phyloP scores from a whole-genome alignment of 2,113 vertebrate species.

The Thomomys bottae region DNA sequence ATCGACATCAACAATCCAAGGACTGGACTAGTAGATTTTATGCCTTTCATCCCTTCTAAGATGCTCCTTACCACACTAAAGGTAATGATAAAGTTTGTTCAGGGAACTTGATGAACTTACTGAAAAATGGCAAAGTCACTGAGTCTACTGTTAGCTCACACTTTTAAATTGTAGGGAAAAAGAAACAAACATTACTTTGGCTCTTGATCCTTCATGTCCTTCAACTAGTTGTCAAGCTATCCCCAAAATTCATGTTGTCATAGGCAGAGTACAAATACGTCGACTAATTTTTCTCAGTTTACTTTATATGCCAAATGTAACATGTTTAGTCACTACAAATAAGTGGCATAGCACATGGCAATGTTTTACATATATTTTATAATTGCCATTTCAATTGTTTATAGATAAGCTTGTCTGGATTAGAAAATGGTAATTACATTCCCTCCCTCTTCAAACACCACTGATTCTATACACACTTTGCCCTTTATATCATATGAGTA shows the following conservation, averaged over 20 bases:
- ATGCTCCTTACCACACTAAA: not conserved
- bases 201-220: slow-evolving; percentile 18
- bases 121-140: not conserved
- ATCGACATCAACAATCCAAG: not conserved
- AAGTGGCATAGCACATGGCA: slow-evolving; percentile 3
- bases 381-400: slow-evolving; percentile 6
- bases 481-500: not conserved
- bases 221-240: slow-evolving; percentile 3
- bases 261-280: not conserved
- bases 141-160: slow-evolving; percentile 1
- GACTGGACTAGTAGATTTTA: not conserved
- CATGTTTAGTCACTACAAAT: slow-evolving; percentile 5
- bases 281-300: slow-evolving; percentile 27
- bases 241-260: not conserved
- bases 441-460: not conserved
- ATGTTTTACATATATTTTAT: slow-evolving; percentile 32
- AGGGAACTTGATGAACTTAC: not conserved
- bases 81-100: not conserved
- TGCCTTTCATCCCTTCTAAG: not conserved
- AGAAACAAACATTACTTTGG: not conserved
- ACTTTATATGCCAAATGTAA: not conserved
- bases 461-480: not conserved
- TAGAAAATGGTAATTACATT: not conserved
- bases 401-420: not conserved
- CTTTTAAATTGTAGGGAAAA: not conserved